Percentiles rank a stretch among this genome's conserved stretches.
phyloP scores from a whole-genome alignment of 2,888 invertebrate species.

The Nysson spinosus region DNA sequence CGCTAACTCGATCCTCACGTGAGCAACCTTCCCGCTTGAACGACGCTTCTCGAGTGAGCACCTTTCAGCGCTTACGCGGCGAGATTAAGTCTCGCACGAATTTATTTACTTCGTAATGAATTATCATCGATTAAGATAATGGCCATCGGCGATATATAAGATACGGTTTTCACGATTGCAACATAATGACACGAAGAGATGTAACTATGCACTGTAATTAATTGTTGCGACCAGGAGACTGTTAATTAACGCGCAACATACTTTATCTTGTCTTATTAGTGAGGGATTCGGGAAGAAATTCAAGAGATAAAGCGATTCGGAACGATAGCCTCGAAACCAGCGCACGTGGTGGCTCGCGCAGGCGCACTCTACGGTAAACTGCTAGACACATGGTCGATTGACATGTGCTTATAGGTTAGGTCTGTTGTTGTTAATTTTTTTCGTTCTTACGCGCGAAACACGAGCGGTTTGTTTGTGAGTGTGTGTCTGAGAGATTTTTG shows the following conservation, averaged over 20 bases:
- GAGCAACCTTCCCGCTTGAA: too few species aligned
- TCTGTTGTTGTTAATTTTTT: slow-evolving; percentile 8
- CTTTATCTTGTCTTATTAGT: neutral
- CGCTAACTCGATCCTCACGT: too few species aligned
- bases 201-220: too few species aligned
- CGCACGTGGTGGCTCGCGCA: slow-evolving; percentile 23
- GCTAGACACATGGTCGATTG: slow-evolving; percentile 6
- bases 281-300: slow-evolving; percentile 1
- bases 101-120: too few species aligned
- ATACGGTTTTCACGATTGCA: too few species aligned
- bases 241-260: neutral
- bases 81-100: too few species aligned
- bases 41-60: too few species aligned
- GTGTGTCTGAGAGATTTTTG: neutral
- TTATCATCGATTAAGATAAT: too few species aligned
- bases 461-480: slow-evolving; percentile 8
- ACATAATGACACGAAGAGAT: too few species aligned
- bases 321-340: slow-evolving; percentile 28
- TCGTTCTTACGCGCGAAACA: neutral
- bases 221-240: slow-evolving; percentile 8
- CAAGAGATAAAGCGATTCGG: neutral
- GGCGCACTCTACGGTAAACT: slow-evolving; percentile 21
- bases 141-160: too few species aligned
- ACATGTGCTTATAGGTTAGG: slow-evolving; percentile 45
- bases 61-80: too few species aligned